These are phyloP conservation scores for Eilema depressum DNA, from an alignment of 2,888 invertebrate species.

Conservation along the genomic window DNA sequence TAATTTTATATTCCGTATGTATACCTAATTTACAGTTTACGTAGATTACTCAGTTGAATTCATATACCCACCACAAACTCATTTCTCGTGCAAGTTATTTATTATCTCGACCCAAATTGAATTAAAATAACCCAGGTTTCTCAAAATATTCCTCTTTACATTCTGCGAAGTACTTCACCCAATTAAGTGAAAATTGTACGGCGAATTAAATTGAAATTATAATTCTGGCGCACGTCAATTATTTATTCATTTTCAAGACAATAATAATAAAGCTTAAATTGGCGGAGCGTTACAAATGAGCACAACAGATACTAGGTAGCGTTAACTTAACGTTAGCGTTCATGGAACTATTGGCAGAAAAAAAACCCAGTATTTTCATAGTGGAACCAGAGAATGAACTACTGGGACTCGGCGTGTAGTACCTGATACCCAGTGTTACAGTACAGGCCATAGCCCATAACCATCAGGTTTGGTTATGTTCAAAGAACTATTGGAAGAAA, in stretches of 20 bases:
- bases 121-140: slow-evolving; percentile 5
- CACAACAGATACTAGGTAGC: too few species aligned
- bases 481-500: too few species aligned
- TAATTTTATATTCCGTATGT: too few species aligned
- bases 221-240: neutral
- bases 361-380: too few species aligned
- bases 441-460: too few species aligned
- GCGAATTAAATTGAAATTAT: slow-evolving; percentile 10
- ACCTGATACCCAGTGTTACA: too few species aligned
- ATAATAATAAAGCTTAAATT: neutral
- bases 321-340: too few species aligned
- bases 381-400: too few species aligned
- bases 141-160: slow-evolving; percentile 1
- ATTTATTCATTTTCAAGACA: slow-evolving; percentile 7
- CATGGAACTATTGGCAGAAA: too few species aligned
- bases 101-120: slow-evolving; percentile 10
- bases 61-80: neutral
- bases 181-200: slow-evolving; percentile 11
- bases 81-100: neutral
- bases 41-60: neutral
- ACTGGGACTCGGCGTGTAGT: too few species aligned
- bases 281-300: neutral
- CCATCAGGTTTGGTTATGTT: too few species aligned
- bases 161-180: slow-evolving; percentile 6
- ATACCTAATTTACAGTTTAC: too few species aligned